These are phyloP conservation scores for Rachycentron canadum DNA, from an alignment of 2,797 vertebrate genomes.

Conservation along the genomic window DNA sequence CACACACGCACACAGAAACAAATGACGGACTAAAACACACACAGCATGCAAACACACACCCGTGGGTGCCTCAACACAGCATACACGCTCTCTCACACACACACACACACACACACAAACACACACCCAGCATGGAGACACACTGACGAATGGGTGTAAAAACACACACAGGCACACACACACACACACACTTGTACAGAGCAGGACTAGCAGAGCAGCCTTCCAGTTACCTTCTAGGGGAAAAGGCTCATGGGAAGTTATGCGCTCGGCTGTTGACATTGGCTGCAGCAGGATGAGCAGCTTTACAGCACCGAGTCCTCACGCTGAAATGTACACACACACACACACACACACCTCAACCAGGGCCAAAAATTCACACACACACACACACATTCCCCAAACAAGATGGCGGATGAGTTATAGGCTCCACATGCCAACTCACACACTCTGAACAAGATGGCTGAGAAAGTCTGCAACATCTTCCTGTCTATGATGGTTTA, in stretches of 20 bases:
- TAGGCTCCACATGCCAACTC: conserved; percentile 33
- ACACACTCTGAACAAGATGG: conserved; percentile 38
- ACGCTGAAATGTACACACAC: conserved; percentile 37
- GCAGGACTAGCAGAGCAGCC: conserved; percentile 45
- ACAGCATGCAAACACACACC: conserved; percentile 35
- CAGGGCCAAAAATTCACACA: conserved; percentile 23
- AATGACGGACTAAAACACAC: conserved; percentile 11
- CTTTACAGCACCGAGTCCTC: conserved; percentile 57
- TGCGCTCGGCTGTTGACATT: conserved; percentile 77
- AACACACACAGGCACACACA: conserved; percentile 36
- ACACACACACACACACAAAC: conserved; percentile 38
- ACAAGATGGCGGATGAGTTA: conserved; percentile 69
- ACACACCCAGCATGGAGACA: conserved; percentile 38
- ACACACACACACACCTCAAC: conserved; percentile 25
- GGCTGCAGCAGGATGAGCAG: conserved; percentile 62
- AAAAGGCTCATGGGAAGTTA: conserved; percentile 80
- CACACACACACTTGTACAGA: conserved; percentile 20
- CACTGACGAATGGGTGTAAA: conserved; percentile 45
- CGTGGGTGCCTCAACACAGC: conserved; percentile 33
- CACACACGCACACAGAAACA: conserved; percentile 19
- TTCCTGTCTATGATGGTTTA: background rate
- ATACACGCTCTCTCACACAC: conserved; percentile 10
- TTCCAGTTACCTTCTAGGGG: conserved; percentile 77
- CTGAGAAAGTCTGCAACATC: conserved; percentile 16
- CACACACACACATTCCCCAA: conserved; percentile 28